phyloP scores from a whole-genome alignment of 2,797 vertebrate genomes.

The Macrochelys suwanniensis region DNA sequence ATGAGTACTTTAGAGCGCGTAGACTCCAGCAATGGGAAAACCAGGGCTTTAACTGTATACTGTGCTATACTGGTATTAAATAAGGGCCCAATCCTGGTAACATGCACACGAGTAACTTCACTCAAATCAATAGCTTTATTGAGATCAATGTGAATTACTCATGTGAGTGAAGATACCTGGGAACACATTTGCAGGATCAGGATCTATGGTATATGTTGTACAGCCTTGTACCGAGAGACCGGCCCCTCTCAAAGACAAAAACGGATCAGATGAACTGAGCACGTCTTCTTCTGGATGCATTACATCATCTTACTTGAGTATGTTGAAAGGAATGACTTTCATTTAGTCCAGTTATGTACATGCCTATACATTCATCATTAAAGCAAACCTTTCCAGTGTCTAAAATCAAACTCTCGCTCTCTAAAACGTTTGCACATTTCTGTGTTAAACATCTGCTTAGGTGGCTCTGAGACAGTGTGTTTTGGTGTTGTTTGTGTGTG shows the following conservation, averaged over 20 bases:
- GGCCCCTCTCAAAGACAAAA: constrained; percentile 6
- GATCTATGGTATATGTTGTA: neutral
- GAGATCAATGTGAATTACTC: neutral
- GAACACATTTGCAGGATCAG: neutral
- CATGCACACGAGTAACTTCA: neutral
- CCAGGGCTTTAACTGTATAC: constrained; percentile 41
- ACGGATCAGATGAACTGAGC: neutral
- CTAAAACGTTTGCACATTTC: constrained; percentile 81
- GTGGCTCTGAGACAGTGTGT: constrained; percentile 82
- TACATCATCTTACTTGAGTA: rapidly evolving
- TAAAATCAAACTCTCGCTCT: constrained; percentile 77
- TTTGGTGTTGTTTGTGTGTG: constrained; percentile 85
- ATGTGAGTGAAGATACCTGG: neutral
- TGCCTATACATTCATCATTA: neutral
- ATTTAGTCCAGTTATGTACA: neutral
- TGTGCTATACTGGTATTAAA: constrained; percentile 47
- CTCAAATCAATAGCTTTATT: neutral
- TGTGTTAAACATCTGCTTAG: constrained; percentile 81
- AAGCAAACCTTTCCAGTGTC: constrained; percentile 50
- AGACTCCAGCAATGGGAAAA: constrained; percentile 59
- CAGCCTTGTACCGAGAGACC: neutral
- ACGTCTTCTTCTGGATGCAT: neutral
- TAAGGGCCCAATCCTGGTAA: constrained; percentile 29
- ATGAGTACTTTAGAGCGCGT: constrained; percentile 63
- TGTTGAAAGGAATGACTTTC: neutral